These are phyloP conservation scores for Saxidomus purpurata DNA, from an alignment of 1,140 invertebrate genomes.

Conservation along the genomic window DNA sequence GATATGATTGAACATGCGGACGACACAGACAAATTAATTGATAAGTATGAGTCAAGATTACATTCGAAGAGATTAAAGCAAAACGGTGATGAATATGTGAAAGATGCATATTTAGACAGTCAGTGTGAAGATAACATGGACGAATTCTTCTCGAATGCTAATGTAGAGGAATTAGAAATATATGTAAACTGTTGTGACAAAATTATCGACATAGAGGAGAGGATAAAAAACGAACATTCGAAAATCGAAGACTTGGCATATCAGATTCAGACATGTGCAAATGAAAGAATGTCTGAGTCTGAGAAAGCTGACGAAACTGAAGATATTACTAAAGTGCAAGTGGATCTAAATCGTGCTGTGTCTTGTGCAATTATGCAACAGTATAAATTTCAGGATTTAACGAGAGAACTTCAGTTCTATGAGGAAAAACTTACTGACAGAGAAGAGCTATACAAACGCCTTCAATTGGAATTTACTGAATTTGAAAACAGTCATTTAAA, in stretches of 20 bases:
- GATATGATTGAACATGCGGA: constrained; percentile 89
- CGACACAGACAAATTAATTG: constrained; percentile 93
- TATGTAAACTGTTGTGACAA: constrained; percentile 91
- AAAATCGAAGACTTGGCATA: constrained; percentile 72
- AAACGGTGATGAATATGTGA: constrained; percentile 93
- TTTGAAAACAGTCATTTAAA: constrained; percentile 84
- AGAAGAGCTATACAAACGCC: constrained; percentile 89
- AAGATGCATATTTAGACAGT: constrained; percentile 91
- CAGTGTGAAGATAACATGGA: constrained; percentile 83
- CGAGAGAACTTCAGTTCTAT: constrained; percentile 89
- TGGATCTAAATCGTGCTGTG: constrained; percentile 82
- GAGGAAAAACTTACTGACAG: constrained; percentile 89
- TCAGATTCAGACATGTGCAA: constrained; percentile 67
- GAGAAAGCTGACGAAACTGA: constrained; percentile 88
- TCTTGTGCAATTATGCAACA: constrained; percentile 87
- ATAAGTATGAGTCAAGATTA: constrained; percentile 91
- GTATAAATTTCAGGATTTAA: constrained; percentile 90
- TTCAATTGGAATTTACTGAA: constrained; percentile 90
- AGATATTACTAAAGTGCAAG: constrained; percentile 81
- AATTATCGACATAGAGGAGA: constrained; percentile 91
- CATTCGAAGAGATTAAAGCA: constrained; percentile 91
- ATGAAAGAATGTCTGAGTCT: constrained; percentile 45
- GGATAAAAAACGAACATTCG: constrained; percentile 89
- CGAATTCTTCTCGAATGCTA: constrained; percentile 74
- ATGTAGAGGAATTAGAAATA: constrained; percentile 75